These are phyloP conservation scores for Deilephila porcellus DNA, from an alignment of 2,888 invertebrate species.

Conservation along the genomic window DNA sequence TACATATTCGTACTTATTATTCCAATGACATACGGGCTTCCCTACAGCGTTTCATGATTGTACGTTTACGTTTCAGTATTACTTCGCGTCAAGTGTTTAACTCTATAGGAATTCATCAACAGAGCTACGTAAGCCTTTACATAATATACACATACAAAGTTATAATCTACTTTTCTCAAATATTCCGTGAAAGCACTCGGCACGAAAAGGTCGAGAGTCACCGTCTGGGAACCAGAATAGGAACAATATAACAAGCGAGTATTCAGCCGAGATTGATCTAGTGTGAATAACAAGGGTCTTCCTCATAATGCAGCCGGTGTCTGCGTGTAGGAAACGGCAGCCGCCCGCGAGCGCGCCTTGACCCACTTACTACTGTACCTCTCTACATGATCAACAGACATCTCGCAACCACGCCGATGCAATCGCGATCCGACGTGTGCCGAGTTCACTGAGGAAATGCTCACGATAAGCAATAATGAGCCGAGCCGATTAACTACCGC, in stretches of 20 bases:
- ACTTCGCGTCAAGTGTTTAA: too few species aligned
- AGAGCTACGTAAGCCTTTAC: too few species aligned
- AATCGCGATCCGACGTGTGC: conserved; percentile 40
- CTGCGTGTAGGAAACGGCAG: conserved; percentile 72
- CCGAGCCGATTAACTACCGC: conserved; percentile 12
- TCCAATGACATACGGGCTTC: background rate
- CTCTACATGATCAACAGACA: conserved; percentile 51
- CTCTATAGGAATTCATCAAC: background rate
- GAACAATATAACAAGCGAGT: conserved; percentile 38
- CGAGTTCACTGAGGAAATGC: conserved; percentile 24
- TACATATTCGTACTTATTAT: background rate
- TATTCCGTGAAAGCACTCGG: background rate
- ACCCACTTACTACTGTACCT: conserved; percentile 65
- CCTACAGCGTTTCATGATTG: background rate
- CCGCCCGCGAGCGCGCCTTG: conserved; percentile 73
- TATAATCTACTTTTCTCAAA: background rate
- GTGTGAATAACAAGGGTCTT: conserved; percentile 69
- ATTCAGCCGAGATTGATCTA: conserved; percentile 58
- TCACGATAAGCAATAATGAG: conserved; percentile 20
- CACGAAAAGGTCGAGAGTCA: background rate
- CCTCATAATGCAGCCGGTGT: conserved; percentile 61
- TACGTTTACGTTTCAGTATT: too few species aligned
- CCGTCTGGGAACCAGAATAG: conserved; percentile 34
- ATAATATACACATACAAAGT: too few species aligned
- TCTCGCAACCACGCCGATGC: conserved; percentile 60